Evolutionary conservation across 2,113 vertebrate genomes (phyloP).

Genomic region (Ictidomys tridecemlineatus): DNA sequence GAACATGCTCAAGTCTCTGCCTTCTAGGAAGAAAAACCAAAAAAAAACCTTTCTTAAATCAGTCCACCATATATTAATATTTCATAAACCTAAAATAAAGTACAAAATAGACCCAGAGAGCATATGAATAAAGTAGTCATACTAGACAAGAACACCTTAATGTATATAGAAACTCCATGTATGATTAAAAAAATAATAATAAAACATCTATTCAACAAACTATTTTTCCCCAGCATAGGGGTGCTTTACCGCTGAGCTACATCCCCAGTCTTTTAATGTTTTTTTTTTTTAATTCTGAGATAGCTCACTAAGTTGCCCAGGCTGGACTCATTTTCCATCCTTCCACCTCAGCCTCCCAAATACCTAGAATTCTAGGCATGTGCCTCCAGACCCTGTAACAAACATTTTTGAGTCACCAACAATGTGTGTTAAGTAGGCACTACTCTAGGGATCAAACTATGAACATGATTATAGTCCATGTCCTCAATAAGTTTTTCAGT

Average conservation of each 20-base stretch:
- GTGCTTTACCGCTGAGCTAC: not conserved
- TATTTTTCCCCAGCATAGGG: no score
- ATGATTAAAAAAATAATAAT: not conserved
- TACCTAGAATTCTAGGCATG: not conserved
- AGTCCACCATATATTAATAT: not conserved
- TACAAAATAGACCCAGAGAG: not conserved
- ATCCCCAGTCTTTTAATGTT: not conserved
- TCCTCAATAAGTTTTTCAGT: conserved; percentile 6
- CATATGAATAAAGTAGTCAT: not conserved
- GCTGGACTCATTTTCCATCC: not conserved
- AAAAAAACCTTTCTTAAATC: not conserved
- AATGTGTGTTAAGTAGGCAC: not conserved
- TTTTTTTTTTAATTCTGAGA: not conserved
- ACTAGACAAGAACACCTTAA: not conserved
- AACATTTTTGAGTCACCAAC: not conserved
- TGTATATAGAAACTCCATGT: not conserved
- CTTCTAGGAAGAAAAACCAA: not conserved
- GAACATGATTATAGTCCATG: not conserved
- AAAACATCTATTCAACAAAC: not conserved
- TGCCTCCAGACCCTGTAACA: not conserved
- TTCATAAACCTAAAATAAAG: conserved; percentile 22
- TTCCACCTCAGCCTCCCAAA: not conserved
- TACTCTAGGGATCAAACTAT: not conserved
- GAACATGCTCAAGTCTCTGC: not conserved
- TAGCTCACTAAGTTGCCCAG: not conserved